Evolutionary conservation across 2,113 vertebrate genomes (phyloP), one percentile per base, ranked within the genome.

Genomic region (Platichthys flesus): DNA sequence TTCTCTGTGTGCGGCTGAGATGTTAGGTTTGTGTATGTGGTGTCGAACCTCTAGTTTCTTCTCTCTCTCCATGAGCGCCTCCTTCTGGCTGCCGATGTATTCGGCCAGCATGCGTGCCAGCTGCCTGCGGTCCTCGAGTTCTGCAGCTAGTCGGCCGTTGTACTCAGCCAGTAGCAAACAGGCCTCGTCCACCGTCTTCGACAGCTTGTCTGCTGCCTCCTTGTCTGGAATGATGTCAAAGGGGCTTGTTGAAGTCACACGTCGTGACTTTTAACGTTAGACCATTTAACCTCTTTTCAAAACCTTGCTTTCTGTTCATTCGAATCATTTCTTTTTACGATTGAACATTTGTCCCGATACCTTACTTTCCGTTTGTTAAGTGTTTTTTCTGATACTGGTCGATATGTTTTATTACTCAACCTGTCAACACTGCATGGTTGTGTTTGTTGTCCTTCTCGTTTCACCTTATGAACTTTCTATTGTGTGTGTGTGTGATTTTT

Each of bases 171-270:
- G 93, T 71, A 99, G 91, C 83, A 99, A 94, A 84, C 98, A 99
- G 0, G 98, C 98, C 88, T 99, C 98, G 14, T 99, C 98, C 91
- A 99, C 98, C 0, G 97, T 99, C 94, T 98, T 98, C 0, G 98
- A 99, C 35, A 99, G 95, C 47, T 97, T 96, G 82, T 99, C 98
- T 0, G 98, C 98, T 0, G 97, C 97, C 74, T 98, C 97, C 85
- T 98, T 99, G 93, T 99, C 98, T 99, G 74, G 2, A 67, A 52
- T 61, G 7, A 60, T 12, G 9, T 0, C 3, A 79, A 23, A 47
- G 9, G 21, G 18, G 12, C 5, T 40, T 12, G 13, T 54, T 54
- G 9, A 21, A 54, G 45, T 49, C 45, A 6, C 42, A 45, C 12
- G 3, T 15, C 3, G 3, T 14, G 12, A 15, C 10, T 10, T 37